These are phyloP conservation scores for Cerceris ruficornis DNA, from an alignment of 2,888 invertebrate species.

Conservation along the genomic window DNA sequence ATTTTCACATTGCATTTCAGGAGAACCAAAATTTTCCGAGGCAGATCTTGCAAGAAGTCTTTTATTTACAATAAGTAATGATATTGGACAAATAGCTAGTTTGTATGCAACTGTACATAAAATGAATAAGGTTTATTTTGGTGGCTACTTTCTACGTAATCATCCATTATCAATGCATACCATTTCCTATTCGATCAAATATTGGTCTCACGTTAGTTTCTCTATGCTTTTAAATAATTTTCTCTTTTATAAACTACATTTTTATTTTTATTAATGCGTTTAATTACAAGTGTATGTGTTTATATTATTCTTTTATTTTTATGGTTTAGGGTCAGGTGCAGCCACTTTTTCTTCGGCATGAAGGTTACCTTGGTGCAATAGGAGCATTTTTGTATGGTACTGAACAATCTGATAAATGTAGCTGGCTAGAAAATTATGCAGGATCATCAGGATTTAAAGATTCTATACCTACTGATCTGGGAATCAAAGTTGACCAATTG, in stretches of 20 bases:
- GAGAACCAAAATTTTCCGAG: conserved; percentile 80
- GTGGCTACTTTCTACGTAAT: conserved; percentile 87
- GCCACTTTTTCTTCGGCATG: conserved; percentile 87
- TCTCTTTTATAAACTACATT: neutral
- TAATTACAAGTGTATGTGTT: conserved; percentile 4
- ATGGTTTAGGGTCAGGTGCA: conserved; percentile 83
- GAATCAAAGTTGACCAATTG: conserved; percentile 78
- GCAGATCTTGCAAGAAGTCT: conserved; percentile 86
- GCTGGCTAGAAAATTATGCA: conserved; percentile 88
- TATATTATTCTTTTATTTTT: conserved; percentile 20
- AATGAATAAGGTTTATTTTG: conserved; percentile 86
- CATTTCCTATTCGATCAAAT: conserved; percentile 86
- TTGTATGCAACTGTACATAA: conserved; percentile 86
- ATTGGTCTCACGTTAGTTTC: conserved; percentile 84
- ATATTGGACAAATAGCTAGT: conserved; percentile 88
- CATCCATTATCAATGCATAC: conserved; percentile 88
- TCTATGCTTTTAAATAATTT: conserved; percentile 7
- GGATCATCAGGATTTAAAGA: conserved; percentile 85
- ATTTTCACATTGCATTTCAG: conserved; percentile 60
- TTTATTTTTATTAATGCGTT: conserved; percentile 6
- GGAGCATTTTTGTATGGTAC: conserved; percentile 87
- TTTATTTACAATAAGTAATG: conserved; percentile 86
- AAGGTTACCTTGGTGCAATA: conserved; percentile 88
- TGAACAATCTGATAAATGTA: conserved; percentile 84
- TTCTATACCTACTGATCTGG: conserved; percentile 80